Base-by-base conservation (phyloP, 2,113 vertebrate species). In the Ellobius talpinus region DNA sequence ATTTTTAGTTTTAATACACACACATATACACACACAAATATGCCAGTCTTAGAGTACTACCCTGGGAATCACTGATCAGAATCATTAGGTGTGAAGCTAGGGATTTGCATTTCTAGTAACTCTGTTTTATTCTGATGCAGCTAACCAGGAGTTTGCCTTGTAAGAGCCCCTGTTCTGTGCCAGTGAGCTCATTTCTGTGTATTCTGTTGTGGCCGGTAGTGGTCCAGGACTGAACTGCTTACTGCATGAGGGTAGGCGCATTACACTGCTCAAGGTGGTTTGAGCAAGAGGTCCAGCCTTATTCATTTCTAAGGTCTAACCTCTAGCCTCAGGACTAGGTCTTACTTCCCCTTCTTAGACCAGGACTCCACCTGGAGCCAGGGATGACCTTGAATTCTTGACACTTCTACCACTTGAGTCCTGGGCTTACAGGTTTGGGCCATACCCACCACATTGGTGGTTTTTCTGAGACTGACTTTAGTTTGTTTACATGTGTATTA, bases 101-200 rank as follows among this genome's bases (percentile, higher is more conserved):
- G 61, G 89, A 29, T 82, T 21, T 96, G 52, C 14, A 55, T 55
- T 55, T 94, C 94, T 77, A 63, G 23, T 87, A 87, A 87, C 14
- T 92, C 16, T 58, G 29, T 16, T 72, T 92, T 55, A 90, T 92
- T 96, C 39, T 70, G 74, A 47, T 77, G 16, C 13, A 77, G 90
- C 19, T 73, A 42, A 77, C 10, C 7, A 55, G 45, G 52, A 26
- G 14, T 39, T 65, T 39, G 7, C 81, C 21, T 63, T 74, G 58
- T 85, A 70, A 93, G 61, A 93, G 81, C 76, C 66, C 79, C 29
- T 70, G 16, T 76, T 95, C 29, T 92, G 92, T 87, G 68, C 31
- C 5, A 14, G 1, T 77, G 70, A 74, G 36, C 39, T 55, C 42
- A 47, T 61, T 26, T 70, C n/a, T 96, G 72, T n/a, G 39, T 29